Percentiles rank a stretch among this genome's conserved stretches.
These are phyloP conservation scores for Astyanax mexicanus DNA, from an alignment of 2,797 vertebrate genomes.

Conservation along the genomic window DNA sequence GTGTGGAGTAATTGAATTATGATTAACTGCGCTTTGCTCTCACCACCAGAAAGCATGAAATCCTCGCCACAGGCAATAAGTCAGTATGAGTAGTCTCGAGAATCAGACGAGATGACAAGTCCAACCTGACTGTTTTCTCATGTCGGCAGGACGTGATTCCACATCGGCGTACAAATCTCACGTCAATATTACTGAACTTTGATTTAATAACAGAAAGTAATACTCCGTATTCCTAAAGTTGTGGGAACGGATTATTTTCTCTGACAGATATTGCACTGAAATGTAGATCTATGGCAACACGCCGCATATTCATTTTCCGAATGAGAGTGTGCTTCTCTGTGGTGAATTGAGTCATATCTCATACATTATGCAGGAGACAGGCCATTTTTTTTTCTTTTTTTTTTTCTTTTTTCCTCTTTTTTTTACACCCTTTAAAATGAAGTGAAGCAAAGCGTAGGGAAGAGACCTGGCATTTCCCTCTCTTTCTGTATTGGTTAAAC, in stretches of 20 bases:
- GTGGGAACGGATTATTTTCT: background rate
- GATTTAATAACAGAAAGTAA: slow-evolving; percentile 11
- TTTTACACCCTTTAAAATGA: slow-evolving; percentile 43
- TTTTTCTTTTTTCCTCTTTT: slow-evolving; percentile 8
- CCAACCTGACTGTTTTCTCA: background rate
- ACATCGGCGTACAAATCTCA: background rate
- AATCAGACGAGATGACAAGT: slow-evolving; percentile 17
- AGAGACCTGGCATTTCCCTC: slow-evolving; percentile 22
- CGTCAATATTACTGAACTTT: background rate
- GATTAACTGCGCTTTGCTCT: background rate
- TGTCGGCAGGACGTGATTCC: background rate
- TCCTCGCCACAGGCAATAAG: background rate
- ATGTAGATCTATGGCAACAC: slow-evolving; percentile 1
- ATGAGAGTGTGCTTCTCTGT: slow-evolving; percentile 16
- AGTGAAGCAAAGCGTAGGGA: slow-evolving; percentile 26
- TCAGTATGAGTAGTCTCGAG: background rate
- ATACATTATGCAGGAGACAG: slow-evolving; percentile 56
- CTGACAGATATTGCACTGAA: slow-evolving; percentile 11
- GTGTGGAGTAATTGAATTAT: slow-evolving; percentile 48
- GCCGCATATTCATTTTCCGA: slow-evolving; percentile 35
- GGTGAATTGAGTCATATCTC: slow-evolving; percentile 42
- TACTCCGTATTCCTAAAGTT: background rate
- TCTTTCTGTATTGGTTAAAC: background rate
- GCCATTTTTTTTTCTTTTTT: slow-evolving; percentile 37
- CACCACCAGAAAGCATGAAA: slow-evolving; percentile 2